Evolutionary conservation across 2,113 vertebrate species (phyloP).

Genomic region (Cyphomyrus discorhynchus): DNA sequence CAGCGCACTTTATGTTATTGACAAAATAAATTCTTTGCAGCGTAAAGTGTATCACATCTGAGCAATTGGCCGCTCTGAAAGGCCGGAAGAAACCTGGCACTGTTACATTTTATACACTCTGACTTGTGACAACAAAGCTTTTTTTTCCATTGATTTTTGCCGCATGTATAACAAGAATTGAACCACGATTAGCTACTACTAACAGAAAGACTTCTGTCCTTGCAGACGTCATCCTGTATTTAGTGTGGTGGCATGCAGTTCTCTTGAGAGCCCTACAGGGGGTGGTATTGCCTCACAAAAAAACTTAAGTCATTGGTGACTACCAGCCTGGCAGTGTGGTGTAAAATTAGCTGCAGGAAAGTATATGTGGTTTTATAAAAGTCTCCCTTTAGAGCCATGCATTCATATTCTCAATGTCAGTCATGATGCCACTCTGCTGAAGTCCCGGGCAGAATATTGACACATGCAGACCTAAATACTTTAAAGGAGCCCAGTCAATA

Average conservation of each 20-base stretch:
- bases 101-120: neutral
- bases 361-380: conserved; percentile 20
- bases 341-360: conserved; percentile 15
- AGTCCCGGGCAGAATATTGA: neutral
- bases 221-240: neutral
- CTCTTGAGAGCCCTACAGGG: conserved; percentile 38
- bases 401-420: neutral
- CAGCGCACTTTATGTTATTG: neutral
- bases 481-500: too few relatives aligned
- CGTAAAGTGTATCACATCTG: neutral
- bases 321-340: conserved; percentile 19
- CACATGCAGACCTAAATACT: neutral
- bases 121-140: neutral
- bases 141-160: neutral
- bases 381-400: neutral
- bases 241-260: conserved; percentile 18
- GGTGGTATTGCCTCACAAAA: neutral
- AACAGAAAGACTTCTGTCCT: neutral
- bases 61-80: neutral
- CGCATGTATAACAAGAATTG: neutral
- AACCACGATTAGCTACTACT: conserved; percentile 31
- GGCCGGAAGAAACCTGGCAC: neutral
- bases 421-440: neutral
- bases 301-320: neutral
- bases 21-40: neutral